Evolutionary conservation across 2,113 vertebrate genomes (phyloP), one percentile per base, ranked within the genome.

Genomic region (Uropsilus gracilis): DNA sequence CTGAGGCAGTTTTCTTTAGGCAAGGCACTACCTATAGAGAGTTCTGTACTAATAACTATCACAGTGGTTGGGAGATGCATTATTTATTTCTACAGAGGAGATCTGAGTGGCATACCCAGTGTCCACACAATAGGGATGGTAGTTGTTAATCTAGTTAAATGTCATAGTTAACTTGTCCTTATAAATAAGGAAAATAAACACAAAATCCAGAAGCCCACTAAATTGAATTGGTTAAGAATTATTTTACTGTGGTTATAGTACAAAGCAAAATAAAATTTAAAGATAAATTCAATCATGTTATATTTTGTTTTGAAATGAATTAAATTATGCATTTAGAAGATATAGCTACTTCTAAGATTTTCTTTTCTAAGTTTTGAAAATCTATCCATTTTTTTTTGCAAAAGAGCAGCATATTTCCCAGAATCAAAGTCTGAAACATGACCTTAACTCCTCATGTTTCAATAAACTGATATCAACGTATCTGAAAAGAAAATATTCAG

Each of bases 261-360:
- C 86, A 78, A 84, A 57, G 34, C 24, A 39, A 94, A 85, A 57
- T 64, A 85, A 64, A 59, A 69, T 34, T 86, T 92, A 66, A 90
- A 72, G 39, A 55, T 66, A 68, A 93, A 53, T 30, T 16, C n/a
- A 80, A 39, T 11, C 37, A 63, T 13, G 91, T 30, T 50, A 30
- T 59, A 87, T 78, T 95, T 93, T 76, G 46, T 44, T 82, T 94
- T 88, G 94, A 91, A 95, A 94, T 89, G 3, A 80, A 93, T 39
- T 86, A 24, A 80, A 93, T 95, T 50, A 89, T 8, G 10, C 24
- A 71, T 90, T 94, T 81, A 78, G 1, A 92, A 85, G 26, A 71
- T 59, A 86, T 5, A 82, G 14, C 14, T 90, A 94, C 81, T 13
- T 75, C 32, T 48, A 94, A 92, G 50, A 83, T 89, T 97, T 57